These are phyloP conservation scores for Macrobrachium rosenbergii DNA, from an alignment of 1,140 invertebrate genomes.

Conservation along the genomic window DNA sequence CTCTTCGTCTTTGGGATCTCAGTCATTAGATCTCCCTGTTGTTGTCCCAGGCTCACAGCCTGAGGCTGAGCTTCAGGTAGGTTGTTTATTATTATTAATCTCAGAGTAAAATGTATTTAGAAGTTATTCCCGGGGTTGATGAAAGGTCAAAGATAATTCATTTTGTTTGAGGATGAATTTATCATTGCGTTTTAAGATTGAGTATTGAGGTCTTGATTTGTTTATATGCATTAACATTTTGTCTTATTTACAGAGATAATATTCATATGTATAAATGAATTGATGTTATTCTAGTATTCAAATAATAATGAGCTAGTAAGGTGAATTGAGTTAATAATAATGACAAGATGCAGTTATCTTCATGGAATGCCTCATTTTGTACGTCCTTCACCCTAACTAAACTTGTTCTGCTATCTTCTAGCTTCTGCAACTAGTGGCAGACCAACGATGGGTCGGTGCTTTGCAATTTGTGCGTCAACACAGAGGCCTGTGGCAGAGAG, in stretches of 20 bases:
- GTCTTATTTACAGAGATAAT: no score
- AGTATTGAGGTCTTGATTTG: no score
- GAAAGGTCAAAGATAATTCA: no score
- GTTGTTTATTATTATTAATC: slow-evolving; percentile 70
- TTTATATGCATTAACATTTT: no score
- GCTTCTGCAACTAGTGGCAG: slow-evolving; percentile 77
- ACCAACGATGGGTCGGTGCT: slow-evolving; percentile 77
- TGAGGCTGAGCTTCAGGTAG: slow-evolving; percentile 73
- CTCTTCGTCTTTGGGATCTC: slow-evolving; percentile 67
- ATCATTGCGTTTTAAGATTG: background rate
- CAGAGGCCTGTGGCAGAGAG: slow-evolving; percentile 76
- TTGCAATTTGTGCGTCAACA: slow-evolving; percentile 77
- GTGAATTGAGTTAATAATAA: no score
- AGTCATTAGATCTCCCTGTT: slow-evolving; percentile 75
- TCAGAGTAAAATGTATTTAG: slow-evolving; percentile 73
- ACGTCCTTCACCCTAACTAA: no score
- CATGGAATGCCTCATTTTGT: no score
- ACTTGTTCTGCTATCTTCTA: slow-evolving; percentile 15
- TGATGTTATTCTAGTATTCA: no score
- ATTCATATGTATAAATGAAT: background rate
- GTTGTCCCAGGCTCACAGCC: slow-evolving; percentile 73
- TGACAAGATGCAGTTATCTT: no score
- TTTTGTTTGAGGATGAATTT: background rate
- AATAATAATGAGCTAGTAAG: no score
- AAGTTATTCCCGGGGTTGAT: no score